phyloP scores from a whole-genome alignment of 2,113 vertebrate species.

The Caloenas nicobarica region DNA sequence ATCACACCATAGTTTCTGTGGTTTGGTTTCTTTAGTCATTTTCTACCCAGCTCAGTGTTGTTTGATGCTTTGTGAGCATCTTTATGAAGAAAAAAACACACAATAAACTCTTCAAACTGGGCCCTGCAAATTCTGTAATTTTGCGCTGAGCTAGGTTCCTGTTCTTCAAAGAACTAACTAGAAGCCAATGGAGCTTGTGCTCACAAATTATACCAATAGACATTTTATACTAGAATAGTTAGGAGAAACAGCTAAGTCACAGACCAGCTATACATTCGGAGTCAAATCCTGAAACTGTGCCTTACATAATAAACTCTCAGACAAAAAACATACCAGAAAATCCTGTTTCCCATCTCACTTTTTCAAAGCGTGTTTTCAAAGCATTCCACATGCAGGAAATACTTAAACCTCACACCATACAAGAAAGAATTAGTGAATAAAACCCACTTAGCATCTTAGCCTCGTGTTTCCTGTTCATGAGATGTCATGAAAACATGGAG shows the following conservation, averaged over 20 bases:
- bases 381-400: background rate
- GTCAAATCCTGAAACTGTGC: background rate
- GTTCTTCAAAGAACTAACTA: background rate
- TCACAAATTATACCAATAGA: background rate
- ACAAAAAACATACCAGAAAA: background rate
- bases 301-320: background rate
- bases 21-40: background rate
- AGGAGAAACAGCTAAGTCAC: background rate
- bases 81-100: background rate
- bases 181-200: background rate
- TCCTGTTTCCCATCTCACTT: background rate
- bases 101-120: background rate
- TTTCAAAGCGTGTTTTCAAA: background rate
- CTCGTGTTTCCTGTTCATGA: background rate
- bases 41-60: background rate
- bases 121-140: background rate
- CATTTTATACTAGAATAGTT: background rate
- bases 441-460: background rate
- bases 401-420: background rate
- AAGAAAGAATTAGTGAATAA: background rate
- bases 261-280: background rate
- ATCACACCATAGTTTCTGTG: background rate
- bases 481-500: background rate
- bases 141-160: background rate
- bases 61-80: background rate